Base-by-base conservation (phyloP, 1,140 invertebrate species). In the Apocrypta bakeri region DNA sequence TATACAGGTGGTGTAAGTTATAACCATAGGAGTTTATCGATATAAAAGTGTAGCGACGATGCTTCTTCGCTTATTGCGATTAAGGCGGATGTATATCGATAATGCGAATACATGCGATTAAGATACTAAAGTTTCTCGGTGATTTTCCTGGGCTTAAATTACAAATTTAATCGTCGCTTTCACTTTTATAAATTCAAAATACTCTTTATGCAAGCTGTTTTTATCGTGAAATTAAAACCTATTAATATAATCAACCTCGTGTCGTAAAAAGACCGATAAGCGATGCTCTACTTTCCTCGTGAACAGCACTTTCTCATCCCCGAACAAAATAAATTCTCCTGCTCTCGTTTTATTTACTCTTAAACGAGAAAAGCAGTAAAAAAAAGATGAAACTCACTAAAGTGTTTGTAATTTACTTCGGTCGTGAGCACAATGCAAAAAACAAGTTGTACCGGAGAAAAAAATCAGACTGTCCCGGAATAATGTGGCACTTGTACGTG, bases 401-500 rank as follows among this genome's bases (percentile, higher is more conserved):
- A 56, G 48, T 56, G 48, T 56, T 21, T 6, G 48, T 56, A 56
- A 56, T 56, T n/a, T n/a, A n/a, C n/a, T n/a, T 56, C 48, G 48
- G n/a, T 0, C 48, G 48, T 21, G 1, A 7, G 40, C 40, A 12
- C 1, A 42, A 42, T 11, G 12, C 7, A 12, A 42, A 42, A 42
- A 42, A 17, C 42, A 48, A 56, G 48, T 56, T 56, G n/a, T 56
- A 7, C 3, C 29, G 72, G 56, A 66, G 33, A 37, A 37, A 37
- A 37, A 37, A 27, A 14, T 42, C 27, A 48, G 17, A 14, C 29
- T 81, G 69, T 72, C 29, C 25, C 79, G 61, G 37, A 42, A 80
- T 80, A 73, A 48, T 56, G 33, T 37, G 68, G 69, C 42, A 63
- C 69, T 80, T 72, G 24, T 1, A n/a, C 17, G n/a, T 17, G 6